These are phyloP conservation scores for Leptopilina clavipes DNA, from an alignment of 1,140 invertebrate genomes.

Conservation along the genomic window DNA sequence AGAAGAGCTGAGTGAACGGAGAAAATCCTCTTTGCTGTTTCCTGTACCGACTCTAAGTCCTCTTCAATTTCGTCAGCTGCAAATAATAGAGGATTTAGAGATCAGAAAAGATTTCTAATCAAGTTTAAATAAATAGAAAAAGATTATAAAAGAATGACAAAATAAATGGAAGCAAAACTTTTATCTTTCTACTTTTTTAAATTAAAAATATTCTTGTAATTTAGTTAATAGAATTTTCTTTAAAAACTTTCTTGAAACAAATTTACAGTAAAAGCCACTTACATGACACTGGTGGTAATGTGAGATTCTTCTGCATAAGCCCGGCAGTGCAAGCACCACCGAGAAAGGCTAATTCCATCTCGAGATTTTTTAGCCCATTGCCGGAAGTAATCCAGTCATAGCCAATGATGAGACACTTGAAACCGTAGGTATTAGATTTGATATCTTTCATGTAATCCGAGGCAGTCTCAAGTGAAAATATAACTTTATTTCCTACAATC, in stretches of 20 bases:
- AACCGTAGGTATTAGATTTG: constrained; percentile 88
- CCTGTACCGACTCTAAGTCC: constrained; percentile 83
- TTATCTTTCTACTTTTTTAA: neutral
- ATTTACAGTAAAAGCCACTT: constrained; percentile 56
- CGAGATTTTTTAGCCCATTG: constrained; percentile 84
- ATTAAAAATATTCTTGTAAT: too few relatives aligned
- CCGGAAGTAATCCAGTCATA: constrained; percentile 87
- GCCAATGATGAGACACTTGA: constrained; percentile 93
- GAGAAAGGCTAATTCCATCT: constrained; percentile 92
- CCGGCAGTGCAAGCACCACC: constrained; percentile 93
- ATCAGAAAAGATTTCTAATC: constrained; percentile 30
- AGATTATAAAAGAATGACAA: neutral
- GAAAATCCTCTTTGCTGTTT: constrained; percentile 83
- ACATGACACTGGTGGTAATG: constrained; percentile 81
- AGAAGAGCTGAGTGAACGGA: constrained; percentile 84
- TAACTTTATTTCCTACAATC: constrained; percentile 88
- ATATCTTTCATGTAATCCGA: constrained; percentile 97
- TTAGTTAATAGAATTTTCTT: too few relatives aligned
- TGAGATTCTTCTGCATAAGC: constrained; percentile 90
- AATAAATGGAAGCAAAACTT: neutral
- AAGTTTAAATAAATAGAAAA: constrained; percentile 2
- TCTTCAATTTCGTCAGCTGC: constrained; percentile 85
- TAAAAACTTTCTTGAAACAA: constrained; percentile 28
- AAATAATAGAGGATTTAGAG: constrained; percentile 51
- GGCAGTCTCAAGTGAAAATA: constrained; percentile 96